Conservation (phyloP, 1,140 invertebrate genomes). For the Lerema accius region DNA sequence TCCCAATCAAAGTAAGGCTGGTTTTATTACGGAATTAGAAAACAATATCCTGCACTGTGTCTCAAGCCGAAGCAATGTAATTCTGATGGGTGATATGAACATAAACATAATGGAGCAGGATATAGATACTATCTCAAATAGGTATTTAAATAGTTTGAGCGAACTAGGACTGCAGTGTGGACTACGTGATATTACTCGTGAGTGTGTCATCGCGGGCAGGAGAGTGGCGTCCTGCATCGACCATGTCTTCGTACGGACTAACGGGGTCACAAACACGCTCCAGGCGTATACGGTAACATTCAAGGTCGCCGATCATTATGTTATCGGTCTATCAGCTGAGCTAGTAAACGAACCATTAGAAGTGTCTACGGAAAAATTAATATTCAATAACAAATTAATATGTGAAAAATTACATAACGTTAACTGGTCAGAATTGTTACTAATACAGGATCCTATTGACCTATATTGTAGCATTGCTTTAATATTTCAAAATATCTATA, state of each 20-base stretch:
- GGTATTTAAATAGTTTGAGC: not conserved
- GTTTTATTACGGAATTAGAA: conserved; percentile 11
- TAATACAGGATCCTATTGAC: not conserved
- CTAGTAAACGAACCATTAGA: too few species aligned
- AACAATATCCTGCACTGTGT: not conserved
- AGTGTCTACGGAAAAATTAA: too few species aligned
- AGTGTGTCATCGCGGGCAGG: not conserved
- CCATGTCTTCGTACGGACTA: conserved; percentile 18
- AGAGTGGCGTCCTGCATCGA: conserved; percentile 14
- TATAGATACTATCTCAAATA: conserved; percentile 1
- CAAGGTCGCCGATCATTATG: conserved; percentile 10
- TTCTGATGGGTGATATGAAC: conserved; percentile 13
- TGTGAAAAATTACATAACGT: not conserved
- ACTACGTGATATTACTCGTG: conserved; percentile 6
- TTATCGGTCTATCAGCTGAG: not conserved
- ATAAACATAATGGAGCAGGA: conserved; percentile 5
- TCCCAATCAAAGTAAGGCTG: not conserved
- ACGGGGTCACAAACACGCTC: not conserved
- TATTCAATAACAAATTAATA: conserved; percentile 1
- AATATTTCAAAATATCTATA: conserved; percentile 15
- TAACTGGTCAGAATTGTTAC: not conserved
- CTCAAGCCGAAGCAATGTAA: not conserved
- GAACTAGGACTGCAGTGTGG: conserved; percentile 4
- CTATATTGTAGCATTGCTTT: not conserved
- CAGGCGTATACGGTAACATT: not conserved